Evolutionary conservation across 2,797 vertebrate genomes (phyloP), one percentile per base, ranked within the genome.

Genomic region (Danio jaintianensis): DNA sequence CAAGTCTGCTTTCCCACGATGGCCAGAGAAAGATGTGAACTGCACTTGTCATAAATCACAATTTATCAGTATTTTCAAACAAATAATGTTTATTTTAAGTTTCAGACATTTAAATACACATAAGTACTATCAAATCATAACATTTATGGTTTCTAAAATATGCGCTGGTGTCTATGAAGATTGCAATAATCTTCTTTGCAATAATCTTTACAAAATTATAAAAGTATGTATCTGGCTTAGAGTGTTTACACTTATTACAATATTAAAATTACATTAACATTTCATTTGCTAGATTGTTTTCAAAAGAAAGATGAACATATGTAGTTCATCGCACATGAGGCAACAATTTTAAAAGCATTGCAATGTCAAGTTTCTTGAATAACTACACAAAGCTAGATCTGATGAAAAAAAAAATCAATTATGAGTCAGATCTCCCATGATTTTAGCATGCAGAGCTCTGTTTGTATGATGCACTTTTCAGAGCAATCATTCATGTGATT

Each of bases 401-500:
- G 13, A 7, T n/a, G 20, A 6, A 16, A 29, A 15, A 50, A 68
- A 15, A 50, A 68, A 68, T 50, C 47, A 11, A 6, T 52, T 52
- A 9, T 29, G 22, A 50, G 43, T 50, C 22, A 36, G n/a, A 15
- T n/a, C 29, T 38, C 22, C 47, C 5, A 0, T 52, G 66, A 36
- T 22, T 3, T 38, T 69, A n/a, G 47, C 8, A 9, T 11, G 5
- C 47, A 50, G 15, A 69, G 47, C 47, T n/a, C 29, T 69, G 15
- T 68, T 68, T 68, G 22, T n/a, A 38, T 36, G 66, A 68, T 15
- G 50, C 47, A 52, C 6, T 55, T 40, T 70, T 71, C 10, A 69
- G 67, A 47, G 47, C 42, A 18, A 5, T 12, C 6, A 56, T 9
- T 48, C 42, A 15, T 16, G 20, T 48, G 12, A 74, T 48, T 74